Base-by-base conservation (phyloP, 2,113 vertebrate genomes). In the Saimiri boliviensis region DNA sequence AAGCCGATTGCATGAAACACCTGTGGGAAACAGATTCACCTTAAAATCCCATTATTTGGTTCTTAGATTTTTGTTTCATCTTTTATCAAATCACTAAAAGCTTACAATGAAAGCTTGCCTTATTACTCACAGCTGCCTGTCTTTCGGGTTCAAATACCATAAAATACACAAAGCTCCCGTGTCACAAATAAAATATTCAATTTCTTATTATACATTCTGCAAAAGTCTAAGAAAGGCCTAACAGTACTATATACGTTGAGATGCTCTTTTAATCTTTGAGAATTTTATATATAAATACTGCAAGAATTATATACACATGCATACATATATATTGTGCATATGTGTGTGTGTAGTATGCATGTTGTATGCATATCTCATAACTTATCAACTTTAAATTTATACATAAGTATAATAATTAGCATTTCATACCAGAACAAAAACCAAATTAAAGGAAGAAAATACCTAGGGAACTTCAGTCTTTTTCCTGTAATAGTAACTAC, bases 1-100 rank as follows among this genome's bases (percentile, higher is more conserved):
- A 21, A 99, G 99, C 84, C 99, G 99, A 97, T 99, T 99, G 96
- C 99, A 99, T 76, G 99, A 99, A 92, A 99, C 99, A 98, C 99
- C 99, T 99, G 95, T 79, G 88, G 93, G 80, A 98, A n/a, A 93
- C 0, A 71, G 27, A 71, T 37, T 49, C 40, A 60, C 66, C 86
- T 81, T 87, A 74, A 79, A 91, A 87, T 87, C 10, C 32, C 32
- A 23, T 49, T 37, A 85, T 27, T 87, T 56, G 45, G 45, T 54
- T 63, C 32, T 68, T 71, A 4, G 45, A 68, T 68, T 96, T 56
- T 86, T 47, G 70, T 20, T 92, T 84, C 71, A 68, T 70, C 37
- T 66, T 91, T 89, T 37, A 86, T n/a, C 42, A 16, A 92, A 71
- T 71, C 63, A 54, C 37, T 81, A 52, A 74, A 54, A 30, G 17